Base-by-base conservation (phyloP, 2,797 vertebrate genomes). In the Sardinella longiceps region DNA sequence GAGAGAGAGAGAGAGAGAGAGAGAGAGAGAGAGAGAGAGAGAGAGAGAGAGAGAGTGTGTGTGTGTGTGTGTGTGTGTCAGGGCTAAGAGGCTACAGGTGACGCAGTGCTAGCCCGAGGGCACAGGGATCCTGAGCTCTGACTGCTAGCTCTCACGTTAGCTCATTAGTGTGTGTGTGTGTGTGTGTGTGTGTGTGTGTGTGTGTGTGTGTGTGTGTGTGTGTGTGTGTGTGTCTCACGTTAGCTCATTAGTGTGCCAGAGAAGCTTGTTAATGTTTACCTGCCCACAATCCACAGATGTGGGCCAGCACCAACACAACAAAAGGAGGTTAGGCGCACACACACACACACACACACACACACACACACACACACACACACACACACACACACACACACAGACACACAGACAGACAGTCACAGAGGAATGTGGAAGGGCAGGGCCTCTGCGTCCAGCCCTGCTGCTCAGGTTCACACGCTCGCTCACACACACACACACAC, bases 281-380 rank as follows among this genome's bases (percentile, higher is more conserved):
- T 92, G 90, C 88, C 80, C 83, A 84, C 81, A 90, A 86, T 90
- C 92, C 91, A 89, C 51, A 87, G 86, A 86, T 86, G 87, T 90
- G 88, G 90, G 92, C 91, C 89, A 92, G 90, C 91, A 84, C 87
- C 80, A 28, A 25, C 37, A 81, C 88, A 92, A 94, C 91, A 92
- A 93, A 92, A 88, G 37, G 85, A 93, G 90, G 85, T 89, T 89
- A 33, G 86, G 90, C 90, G 85, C 86, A 87, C 66, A 80, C 87
- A 89, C 84, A 77, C 45, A 89, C 84, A 87, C 85, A 89, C 82
- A 74, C 51, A 45, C 91, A 82, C 90, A 88, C 86, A 83, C 39
- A 80, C 80, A 43, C 58, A 86, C 91, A 33, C 85, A 86, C 63
- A 84, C 43, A 86, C 85, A 85, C 83, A 83, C 84, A 77, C 74